Conservation (phyloP, 2,113 vertebrate species). For the Pseudorasbora parva region DNA sequence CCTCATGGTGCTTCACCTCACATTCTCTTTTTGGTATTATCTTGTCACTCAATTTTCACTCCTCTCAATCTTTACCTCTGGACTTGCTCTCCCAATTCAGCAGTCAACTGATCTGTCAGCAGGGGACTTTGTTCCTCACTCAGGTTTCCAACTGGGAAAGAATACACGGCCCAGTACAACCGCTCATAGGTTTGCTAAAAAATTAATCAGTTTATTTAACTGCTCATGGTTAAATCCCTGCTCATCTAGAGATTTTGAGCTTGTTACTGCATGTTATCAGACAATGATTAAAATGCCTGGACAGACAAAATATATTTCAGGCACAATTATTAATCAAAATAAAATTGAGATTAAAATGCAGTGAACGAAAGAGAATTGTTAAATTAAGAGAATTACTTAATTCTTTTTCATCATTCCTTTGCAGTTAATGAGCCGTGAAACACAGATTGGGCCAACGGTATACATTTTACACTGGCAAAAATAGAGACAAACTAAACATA, state of each 20-base stretch:
- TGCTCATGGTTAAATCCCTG: constrained; percentile 8
- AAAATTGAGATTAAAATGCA: constrained; percentile 4
- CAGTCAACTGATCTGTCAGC: constrained; percentile 45
- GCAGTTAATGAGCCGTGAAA: not conserved
- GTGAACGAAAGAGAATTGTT: not conserved
- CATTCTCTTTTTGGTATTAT: not conserved
- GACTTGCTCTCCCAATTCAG: constrained; percentile 4
- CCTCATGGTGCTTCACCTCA: not conserved
- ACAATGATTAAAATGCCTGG: not conserved
- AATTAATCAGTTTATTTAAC: constrained; percentile 26
- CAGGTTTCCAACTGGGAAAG: constrained; percentile 35
- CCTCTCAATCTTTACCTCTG: constrained; percentile 41
- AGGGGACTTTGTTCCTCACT: constrained; percentile 33
- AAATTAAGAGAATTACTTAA: constrained; percentile 6
- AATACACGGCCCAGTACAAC: constrained; percentile 14
- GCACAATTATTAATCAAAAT: not conserved
- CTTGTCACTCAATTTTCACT: constrained; percentile 51
- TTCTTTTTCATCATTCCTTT: not conserved
- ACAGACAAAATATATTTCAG: not conserved
- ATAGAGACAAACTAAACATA: not conserved
- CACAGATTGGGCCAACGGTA: not conserved
- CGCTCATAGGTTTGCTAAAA: constrained; percentile 8
- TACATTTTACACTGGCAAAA: constrained; percentile 12
- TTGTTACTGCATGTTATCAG: not conserved
- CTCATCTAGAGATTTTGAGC: not conserved